A percentile compares a stretch with the other conserved stretches of the same genome.
Evolutionary conservation across 2,113 vertebrate genomes (phyloP).

Genomic region (Otolemur garnettii): DNA sequence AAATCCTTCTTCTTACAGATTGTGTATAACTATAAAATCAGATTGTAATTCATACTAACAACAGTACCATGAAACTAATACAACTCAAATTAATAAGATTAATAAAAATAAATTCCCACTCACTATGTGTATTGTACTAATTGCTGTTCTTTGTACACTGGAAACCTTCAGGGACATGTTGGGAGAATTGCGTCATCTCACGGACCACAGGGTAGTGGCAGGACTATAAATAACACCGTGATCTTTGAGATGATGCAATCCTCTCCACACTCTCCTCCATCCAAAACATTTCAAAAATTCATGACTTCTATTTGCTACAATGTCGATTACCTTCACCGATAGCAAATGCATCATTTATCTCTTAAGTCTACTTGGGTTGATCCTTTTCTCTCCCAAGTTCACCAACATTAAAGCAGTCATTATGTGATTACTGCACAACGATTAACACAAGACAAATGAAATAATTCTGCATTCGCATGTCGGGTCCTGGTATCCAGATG

Average conservation of each 20-base stretch:
- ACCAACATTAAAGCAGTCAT: constrained; percentile 43
- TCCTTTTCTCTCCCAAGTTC: not conserved
- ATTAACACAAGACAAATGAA: constrained; percentile 15
- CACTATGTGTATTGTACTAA: not conserved
- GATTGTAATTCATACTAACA: not conserved
- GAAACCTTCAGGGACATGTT: not conserved
- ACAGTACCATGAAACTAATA: not conserved
- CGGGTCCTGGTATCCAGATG: not conserved
- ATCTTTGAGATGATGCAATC: not conserved
- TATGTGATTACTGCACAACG: not conserved
- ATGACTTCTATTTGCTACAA: not conserved
- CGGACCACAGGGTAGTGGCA: not conserved
- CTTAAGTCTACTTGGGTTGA: not conserved
- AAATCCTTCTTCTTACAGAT: not conserved
- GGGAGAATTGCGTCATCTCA: not conserved
- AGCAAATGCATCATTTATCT: constrained; percentile 17
- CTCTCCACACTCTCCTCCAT: not conserved
- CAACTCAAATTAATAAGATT: not conserved
- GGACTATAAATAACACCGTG: not conserved
- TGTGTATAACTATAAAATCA: not conserved
- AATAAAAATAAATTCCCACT: constrained; percentile 13
- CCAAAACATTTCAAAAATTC: not conserved
- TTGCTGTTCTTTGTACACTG: not conserved
- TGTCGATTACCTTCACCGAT: not conserved
- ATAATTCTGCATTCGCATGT: not conserved